Base-by-base conservation (phyloP, 2,797 vertebrate genomes). In the Hippoglossus hippoglossus region DNA sequence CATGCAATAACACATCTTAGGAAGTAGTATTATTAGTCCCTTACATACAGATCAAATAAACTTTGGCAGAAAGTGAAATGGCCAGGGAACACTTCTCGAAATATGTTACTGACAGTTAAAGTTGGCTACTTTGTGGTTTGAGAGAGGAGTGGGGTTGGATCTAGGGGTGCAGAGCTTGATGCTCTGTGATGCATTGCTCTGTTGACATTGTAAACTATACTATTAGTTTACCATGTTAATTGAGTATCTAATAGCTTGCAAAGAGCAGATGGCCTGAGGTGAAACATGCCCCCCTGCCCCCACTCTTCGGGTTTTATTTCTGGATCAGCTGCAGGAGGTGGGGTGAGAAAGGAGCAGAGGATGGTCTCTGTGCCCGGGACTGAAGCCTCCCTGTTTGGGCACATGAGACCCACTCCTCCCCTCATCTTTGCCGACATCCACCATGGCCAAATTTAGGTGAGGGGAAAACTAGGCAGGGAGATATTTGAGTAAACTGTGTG, bases 401-500 rank as follows among this genome's bases (percentile, higher is more conserved):
- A 71, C 85, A 83, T 39, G 53, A 82, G 79, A 84, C 73, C 84
- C 71, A 56, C 85, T 79, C 87, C 89, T 89, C 80, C 86, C 88
- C 88, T 87, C 86, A 89, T 88, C 86, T 87, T 77, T 64, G 83
- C 84, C 74, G 84, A 89, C 82, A 75, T 87, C 80, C 82, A 90
- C 85, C 85, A n/a, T 57, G 31, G 81, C 89, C 86, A 90, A 77
- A 92, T 87, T 87, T 91, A 90, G 87, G 86, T 81, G 77, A 80
- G 80, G 87, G 84, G 87, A 76, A 87, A 91, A 87, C 87, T 87
- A 86, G 82, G 77, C 79, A 77, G 77, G 70, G 77, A 85, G 91
- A 90, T 92, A 93, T 94, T 93, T 93, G 86, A 85, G 91, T 90
- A 90, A 91, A 87, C 89, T 89, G 77, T 87, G 84, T 87, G 92